Evolutionary conservation across 2,113 vertebrate genomes (phyloP), one percentile per base, ranked within the genome.

Genomic region (Paramormyrops kingsleyae): DNA sequence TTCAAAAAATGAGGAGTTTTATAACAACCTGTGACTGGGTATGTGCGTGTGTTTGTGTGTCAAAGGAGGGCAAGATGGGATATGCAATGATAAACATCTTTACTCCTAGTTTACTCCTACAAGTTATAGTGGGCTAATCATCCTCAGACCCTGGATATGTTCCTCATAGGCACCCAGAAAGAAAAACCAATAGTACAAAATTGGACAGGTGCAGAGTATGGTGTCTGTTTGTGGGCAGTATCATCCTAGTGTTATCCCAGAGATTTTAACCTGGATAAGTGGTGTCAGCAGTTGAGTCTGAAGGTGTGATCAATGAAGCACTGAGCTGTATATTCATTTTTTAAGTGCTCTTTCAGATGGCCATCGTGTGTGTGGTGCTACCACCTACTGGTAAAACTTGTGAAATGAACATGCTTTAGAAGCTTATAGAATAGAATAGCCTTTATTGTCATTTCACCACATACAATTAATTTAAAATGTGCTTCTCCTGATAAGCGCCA

Each of bases 301-400:
- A 4, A 86, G 47, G 83, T 27, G 24, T 13, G n/a, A 27, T n/a
- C 21, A n/a, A 56, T 56, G 53, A 56, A 21, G 19, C 53, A 56
- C 53, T 56, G 53, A 56, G 19, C 52, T 53, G 13, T 52, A 21
- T 21, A 44, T 46, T 44, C 19, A 47, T 6, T 46, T 83, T 74
- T 77, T 15, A 77, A 77, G 31, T 39, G 5, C 13, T 77, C 8
- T 39, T 17, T 39, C 70, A 17, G 62, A 77, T 19, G 70, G 70
- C 70, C 70, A 19, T 39, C 39, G 2, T 0, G 6, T 84, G 83
- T 47, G 24, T 19, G 21, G 1, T 84, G 52, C 87, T 87, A 50
- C 87, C 91, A 91, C 56, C 89, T 89, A 44, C 27, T 90, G 91
- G 89, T 87, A 49, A n/a, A 87, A 74, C 35, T 15, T 10, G 10